Conservation (phyloP, 2,888 invertebrate species). For the Drosophila borborema region DNA sequence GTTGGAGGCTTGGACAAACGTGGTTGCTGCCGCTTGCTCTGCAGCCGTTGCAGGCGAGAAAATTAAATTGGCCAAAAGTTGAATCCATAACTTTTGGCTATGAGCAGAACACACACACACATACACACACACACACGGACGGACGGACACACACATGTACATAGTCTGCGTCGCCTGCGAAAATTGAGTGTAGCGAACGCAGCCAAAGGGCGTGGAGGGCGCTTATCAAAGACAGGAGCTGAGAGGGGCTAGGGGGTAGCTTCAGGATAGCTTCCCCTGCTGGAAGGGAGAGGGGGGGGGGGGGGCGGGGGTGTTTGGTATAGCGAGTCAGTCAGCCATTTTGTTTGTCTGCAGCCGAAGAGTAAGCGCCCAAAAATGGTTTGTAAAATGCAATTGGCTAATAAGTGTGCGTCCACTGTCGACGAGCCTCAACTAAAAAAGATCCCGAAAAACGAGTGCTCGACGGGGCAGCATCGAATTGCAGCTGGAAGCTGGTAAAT, state of each 20-base stretch:
- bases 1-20: conserved; percentile 22
- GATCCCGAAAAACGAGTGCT: not conserved
- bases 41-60: conserved; percentile 83
- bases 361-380: conserved; percentile 47
- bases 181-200: conserved; percentile 75
- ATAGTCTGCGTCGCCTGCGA: conserved; percentile 60
- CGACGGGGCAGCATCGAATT: not conserved
- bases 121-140: conserved; percentile 14
- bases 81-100: conserved; percentile 80
- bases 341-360: conserved; percentile 45
- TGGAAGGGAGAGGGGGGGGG: not conserved
- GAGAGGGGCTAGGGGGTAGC: not conserved
- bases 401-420: conserved; percentile 33
- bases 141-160: conserved; percentile 12
- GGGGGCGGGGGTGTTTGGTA: not conserved
- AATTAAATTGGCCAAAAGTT: conserved; percentile 84
- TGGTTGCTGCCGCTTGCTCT: conserved; percentile 63
- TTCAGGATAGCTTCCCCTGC: not conserved
- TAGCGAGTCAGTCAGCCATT: conserved; percentile 65
- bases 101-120: conserved; percentile 64
- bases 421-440: conserved; percentile 3
- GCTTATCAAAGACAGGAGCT: conserved; percentile 3
- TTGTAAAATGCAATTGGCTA: conserved; percentile 60
- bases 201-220: conserved; percentile 44
- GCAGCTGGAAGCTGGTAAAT: conserved; percentile 1